These are phyloP conservation scores for Nebria salina DNA, from an alignment of 2,888 invertebrate species.

Conservation along the genomic window DNA sequence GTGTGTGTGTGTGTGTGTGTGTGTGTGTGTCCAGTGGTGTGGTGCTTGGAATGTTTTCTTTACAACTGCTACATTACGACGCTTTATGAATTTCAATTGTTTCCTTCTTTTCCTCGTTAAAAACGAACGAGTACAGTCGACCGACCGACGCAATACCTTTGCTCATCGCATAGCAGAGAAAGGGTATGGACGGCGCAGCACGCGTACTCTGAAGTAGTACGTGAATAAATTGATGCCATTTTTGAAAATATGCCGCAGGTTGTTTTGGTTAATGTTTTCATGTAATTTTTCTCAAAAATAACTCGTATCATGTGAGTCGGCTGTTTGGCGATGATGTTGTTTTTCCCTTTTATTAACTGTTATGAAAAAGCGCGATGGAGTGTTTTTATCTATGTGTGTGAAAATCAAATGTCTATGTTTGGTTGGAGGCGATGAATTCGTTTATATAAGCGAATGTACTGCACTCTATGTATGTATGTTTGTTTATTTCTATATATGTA, in stretches of 20 bases:
- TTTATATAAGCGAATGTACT: not conserved
- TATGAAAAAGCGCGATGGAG: too few species aligned
- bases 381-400: not conserved
- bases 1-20: not conserved
- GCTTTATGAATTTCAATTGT: conserved; percentile 41
- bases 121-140: not conserved
- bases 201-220: too few species aligned
- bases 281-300: conserved; percentile 39
- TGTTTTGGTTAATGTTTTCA: conserved; percentile 40
- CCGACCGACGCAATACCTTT: too few species aligned
- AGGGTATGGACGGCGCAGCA: too few species aligned
- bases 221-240: not conserved
- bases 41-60: conserved; percentile 25
- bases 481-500: too few species aligned
- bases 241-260: conserved; percentile 22
- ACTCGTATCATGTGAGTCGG: not conserved
- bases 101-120: conserved; percentile 19
- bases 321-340: too few species aligned
- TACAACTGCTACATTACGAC: conserved; percentile 15
- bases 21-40: not conserved
- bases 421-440: not conserved
- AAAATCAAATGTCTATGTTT: not conserved
- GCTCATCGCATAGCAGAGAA: too few species aligned
- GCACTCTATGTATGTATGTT: not conserved
- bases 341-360: too few species aligned